Evolutionary conservation across 2,888 invertebrate species (phyloP), one percentile per base, ranked within the genome.

Genomic region (Stenurella melanura): DNA sequence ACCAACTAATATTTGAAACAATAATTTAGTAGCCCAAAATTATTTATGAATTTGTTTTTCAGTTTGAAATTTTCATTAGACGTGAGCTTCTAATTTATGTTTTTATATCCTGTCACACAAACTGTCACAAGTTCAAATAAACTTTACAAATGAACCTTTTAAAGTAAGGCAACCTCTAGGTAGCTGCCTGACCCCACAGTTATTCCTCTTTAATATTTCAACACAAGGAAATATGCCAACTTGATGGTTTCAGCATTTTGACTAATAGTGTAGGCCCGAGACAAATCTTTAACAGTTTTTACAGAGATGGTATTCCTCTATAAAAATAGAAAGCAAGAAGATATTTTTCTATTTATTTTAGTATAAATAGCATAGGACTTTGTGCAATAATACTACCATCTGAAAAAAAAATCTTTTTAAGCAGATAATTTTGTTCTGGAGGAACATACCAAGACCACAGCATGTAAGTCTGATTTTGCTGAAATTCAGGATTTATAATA

Each of bases 191-290:
- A 76, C 74, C 78, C 76, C 74, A 67, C 74, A 74, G 73, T 76
- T 74, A 76, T 72, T 67, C 50, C 78, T 73, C 68, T 72, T 74
- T 73, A 78, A 78, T 78, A 76, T 76, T 78, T 78, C 78, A 78
- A 58, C 78, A 69, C 68, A 50, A 73, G 74, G 74, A 76, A 78
- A 78, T 78, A 76, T 72, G 68, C 74, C 68, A 66, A 64, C 6
- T 66, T 58, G 71, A 73, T 75, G 69, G 67, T 26, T 71, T 73
- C 58, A 71, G 66, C 30, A 61, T 75, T 78, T 75, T 76, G 71
- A 78, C 74, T 78, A 76, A 76, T 78, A 75, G 74, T 76, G 56
- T 42, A 18, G 76, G 57, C 66, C 70, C 50, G 38, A 76, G 64
- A 64, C 57, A 19, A 63, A 73, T 68, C 56, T 30, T 54, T 56